Conservation (phyloP, 2,888 invertebrate species). For the Perizoma flavofasciatum region DNA sequence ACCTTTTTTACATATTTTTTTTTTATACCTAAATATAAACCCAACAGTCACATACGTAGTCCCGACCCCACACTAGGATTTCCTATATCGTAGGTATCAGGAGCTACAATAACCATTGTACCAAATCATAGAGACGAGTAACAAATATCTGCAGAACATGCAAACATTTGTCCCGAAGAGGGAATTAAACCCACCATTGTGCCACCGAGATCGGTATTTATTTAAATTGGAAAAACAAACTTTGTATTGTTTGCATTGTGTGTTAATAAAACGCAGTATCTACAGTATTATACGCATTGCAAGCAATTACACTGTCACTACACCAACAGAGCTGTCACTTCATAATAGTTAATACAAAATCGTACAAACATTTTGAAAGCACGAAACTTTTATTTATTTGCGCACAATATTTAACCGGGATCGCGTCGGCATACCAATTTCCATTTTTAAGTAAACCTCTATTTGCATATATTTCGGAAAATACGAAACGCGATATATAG, state of each 20-base stretch:
- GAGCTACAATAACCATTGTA: too few species aligned
- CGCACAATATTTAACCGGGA: conserved; percentile 52
- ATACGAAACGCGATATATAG: conserved; percentile 24
- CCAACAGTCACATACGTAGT: too few species aligned
- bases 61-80: too few species aligned
- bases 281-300: conserved; percentile 23
- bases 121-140: too few species aligned
- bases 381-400: conserved; percentile 49
- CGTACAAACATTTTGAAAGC: conserved; percentile 22
- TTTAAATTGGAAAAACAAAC: too few species aligned
- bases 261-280: conserved; percentile 20
- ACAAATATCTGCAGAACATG: too few species aligned
- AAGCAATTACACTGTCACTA: conserved; percentile 36
- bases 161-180: too few species aligned
- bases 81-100: too few species aligned
- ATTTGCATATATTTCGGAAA: conserved; percentile 36
- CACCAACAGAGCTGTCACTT: conserved; percentile 35
- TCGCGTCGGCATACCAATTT: conserved; percentile 54
- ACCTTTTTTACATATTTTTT: too few species aligned
- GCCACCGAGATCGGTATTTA: not conserved
- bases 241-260: conserved; percentile 10
- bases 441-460: conserved; percentile 54
- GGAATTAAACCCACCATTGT: too few species aligned
- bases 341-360: conserved; percentile 22
- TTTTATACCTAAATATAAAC: too few species aligned